Percentiles rank a stretch among this genome's conserved stretches.
These are phyloP conservation scores for Brachionus calyciflorus DNA, from an alignment of 1,140 invertebrate genomes.

Conservation along the genomic window DNA sequence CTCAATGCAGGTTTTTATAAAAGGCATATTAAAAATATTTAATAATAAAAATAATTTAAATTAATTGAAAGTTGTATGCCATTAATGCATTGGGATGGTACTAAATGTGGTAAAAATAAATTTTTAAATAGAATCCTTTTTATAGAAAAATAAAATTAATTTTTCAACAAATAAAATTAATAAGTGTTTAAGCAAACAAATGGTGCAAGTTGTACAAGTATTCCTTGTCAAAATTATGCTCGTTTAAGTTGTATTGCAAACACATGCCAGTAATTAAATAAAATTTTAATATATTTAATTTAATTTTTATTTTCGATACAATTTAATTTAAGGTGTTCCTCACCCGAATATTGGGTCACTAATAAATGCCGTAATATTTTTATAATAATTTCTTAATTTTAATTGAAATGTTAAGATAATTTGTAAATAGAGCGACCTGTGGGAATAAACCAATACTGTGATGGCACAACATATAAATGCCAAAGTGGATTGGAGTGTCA, in stretches of 20 bases:
- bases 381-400: not conserved
- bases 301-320: not conserved
- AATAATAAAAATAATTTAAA: not conserved
- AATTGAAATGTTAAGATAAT: not conserved
- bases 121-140: not conserved
- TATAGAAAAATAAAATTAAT: not conserved
- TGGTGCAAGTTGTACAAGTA: not conserved
- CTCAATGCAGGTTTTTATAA: too few relatives aligned
- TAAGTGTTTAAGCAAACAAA: not conserved
- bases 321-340: not conserved
- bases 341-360: slow-evolving; percentile 15
- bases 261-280: slow-evolving; percentile 4
- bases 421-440: slow-evolving; percentile 17
- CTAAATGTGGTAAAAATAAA: not conserved
- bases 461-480: not conserved
- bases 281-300: not conserved
- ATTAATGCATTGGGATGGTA: not conserved
- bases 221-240: slow-evolving; percentile 35
- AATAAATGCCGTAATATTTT: slow-evolving; percentile 43
- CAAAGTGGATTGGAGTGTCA: not conserved
- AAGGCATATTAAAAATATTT: too few relatives aligned
- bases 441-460: slow-evolving; percentile 39
- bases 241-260: not conserved
- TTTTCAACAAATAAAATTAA: not conserved
- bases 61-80: not conserved